Percentiles rank a stretch among this genome's conserved stretches.
Evolutionary conservation across 2,113 vertebrate species (phyloP).

Genomic region (Zosterops borbonicus): DNA sequence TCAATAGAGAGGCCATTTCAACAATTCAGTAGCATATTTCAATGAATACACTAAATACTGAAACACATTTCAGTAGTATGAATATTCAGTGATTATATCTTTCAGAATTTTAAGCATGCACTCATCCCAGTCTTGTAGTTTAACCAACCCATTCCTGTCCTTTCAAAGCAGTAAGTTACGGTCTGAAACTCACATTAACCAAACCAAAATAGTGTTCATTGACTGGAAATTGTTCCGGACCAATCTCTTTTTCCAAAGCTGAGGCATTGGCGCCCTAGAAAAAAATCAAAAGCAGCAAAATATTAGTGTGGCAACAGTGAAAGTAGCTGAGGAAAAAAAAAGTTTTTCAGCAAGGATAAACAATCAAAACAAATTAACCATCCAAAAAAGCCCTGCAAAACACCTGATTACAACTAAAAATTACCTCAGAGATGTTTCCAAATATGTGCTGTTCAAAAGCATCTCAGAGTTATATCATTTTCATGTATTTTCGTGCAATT

Average conservation of each 20-base stretch:
- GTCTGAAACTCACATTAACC: slow-evolving; percentile 81
- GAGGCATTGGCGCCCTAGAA: slow-evolving; percentile 86
- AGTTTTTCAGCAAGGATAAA: not conserved
- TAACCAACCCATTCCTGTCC: not conserved
- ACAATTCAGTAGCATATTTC: not conserved
- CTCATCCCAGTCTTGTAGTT: not conserved
- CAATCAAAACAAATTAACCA: not conserved
- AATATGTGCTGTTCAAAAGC: not conserved
- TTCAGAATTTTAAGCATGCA: not conserved
- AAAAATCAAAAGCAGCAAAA: slow-evolving; percentile 23
- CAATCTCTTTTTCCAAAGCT: slow-evolving; percentile 90
- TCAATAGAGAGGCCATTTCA: not conserved
- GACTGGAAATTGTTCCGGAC: slow-evolving; percentile 86
- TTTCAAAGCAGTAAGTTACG: not conserved
- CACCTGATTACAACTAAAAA: not conserved
- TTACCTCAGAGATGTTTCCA: not conserved
- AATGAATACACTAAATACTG: not conserved
- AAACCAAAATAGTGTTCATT: slow-evolving; percentile 87
- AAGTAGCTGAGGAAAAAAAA: not conserved
- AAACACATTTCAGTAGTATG: not conserved
- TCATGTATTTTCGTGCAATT: not conserved
- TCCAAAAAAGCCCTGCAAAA: not conserved
- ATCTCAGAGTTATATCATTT: not conserved
- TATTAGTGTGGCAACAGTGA: not conserved
- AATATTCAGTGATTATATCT: not conserved